A percentile compares a stretch with the other conserved stretches of the same genome.
Conservation (phyloP, 2,797 vertebrate genomes). For the Malurus leucopterus region DNA sequence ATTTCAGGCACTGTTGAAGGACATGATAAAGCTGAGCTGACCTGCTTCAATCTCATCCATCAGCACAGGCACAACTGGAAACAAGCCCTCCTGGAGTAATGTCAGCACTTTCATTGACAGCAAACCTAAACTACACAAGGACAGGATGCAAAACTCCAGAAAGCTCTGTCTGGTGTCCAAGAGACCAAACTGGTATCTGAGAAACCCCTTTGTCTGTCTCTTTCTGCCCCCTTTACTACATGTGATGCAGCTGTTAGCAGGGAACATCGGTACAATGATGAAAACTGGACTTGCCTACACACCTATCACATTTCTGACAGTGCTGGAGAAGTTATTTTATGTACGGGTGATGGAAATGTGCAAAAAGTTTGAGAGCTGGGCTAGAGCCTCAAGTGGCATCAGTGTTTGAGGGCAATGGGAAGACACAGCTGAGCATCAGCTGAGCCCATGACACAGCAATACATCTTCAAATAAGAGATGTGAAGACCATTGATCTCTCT, state of each 20-base stretch:
- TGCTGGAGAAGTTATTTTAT: neutral
- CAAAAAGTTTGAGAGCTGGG: neutral
- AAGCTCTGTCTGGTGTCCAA: neutral
- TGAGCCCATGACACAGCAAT: neutral
- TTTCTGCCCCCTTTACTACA: neutral
- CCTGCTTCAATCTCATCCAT: neutral
- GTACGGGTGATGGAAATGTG: neutral
- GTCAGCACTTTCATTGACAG: neutral
- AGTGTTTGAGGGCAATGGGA: neutral
- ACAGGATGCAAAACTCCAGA: neutral
- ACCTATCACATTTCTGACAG: neutral
- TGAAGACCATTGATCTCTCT: neutral
- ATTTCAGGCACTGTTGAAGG: conserved; percentile 29
- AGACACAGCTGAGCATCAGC: neutral
- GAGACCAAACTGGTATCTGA: neutral
- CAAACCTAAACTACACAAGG: neutral
- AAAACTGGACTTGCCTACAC: neutral
- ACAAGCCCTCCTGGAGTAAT: neutral
- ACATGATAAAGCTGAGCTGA: conserved; percentile 17
- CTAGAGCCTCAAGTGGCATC: neutral
- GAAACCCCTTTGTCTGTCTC: neutral
- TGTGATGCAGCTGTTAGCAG: neutral
- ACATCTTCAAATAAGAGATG: neutral
- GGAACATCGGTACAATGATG: rapidly evolving
- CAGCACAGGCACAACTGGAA: conserved; percentile 13